phyloP scores from a whole-genome alignment of 2,113 vertebrate species.

The Oryctolagus cuniculus region mOryCun1.1 NC_091440.1:90459501-90460000 shows the following conservation, averaged over 20 bases:
- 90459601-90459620: neutral
- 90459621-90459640: neutral
- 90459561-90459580: neutral
- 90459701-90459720: neutral
- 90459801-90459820: neutral
- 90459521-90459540: neutral
- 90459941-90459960: neutral
- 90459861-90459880: neutral
- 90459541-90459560: neutral
- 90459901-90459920: neutral
- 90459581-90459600: neutral
- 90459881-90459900: neutral
- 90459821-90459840: neutral
- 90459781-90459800: neutral
- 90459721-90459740: neutral
- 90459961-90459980: neutral
- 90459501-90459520: neutral
- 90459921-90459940: neutral
- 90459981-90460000: too few relatives aligned
- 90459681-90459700: neutral
- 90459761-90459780: neutral
- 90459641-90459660: neutral
- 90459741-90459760: neutral
- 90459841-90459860: neutral
- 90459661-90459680: neutral